Conservation (phyloP, 2,888 invertebrate species). For the Argyresthia goedartella region DNA sequence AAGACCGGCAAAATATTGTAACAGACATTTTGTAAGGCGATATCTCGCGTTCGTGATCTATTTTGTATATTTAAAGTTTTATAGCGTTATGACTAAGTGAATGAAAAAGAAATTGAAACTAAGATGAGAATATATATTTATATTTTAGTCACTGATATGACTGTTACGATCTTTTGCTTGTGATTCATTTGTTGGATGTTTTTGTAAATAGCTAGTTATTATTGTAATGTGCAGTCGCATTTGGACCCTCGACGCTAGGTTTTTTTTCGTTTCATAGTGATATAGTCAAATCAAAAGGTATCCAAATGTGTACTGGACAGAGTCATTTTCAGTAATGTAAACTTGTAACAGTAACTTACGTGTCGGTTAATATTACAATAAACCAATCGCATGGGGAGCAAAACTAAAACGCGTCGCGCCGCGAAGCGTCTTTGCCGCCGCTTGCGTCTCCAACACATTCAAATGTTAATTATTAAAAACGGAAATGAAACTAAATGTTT, state of each 20-base stretch:
- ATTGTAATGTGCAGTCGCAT: constrained; percentile 27
- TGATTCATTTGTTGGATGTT: constrained; percentile 15
- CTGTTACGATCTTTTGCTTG: constrained; percentile 27
- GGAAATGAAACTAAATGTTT: constrained; percentile 6
- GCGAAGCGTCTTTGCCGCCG: too few relatives aligned
- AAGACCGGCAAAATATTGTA: constrained; percentile 13
- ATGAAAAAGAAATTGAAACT: constrained; percentile 3
- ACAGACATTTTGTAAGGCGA: constrained; percentile 13
- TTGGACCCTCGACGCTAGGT: constrained; percentile 19
- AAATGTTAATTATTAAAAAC: constrained; percentile 18
- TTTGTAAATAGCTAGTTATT: constrained; percentile 23
- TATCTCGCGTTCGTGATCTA: constrained; percentile 7
- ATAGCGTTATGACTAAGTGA: constrained; percentile 1
- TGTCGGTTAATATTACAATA: constrained; percentile 36
- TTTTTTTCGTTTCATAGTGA: constrained; percentile 17
- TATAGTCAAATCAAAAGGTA: constrained; percentile 16
- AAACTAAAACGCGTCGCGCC: constrained; percentile 33
- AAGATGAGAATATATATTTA: constrained; percentile 11
- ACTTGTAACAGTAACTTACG: constrained; percentile 29
- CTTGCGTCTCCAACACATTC: too few relatives aligned
- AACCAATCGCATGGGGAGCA: constrained; percentile 49
- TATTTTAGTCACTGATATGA: constrained; percentile 12
- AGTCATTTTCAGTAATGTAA: constrained; percentile 31
- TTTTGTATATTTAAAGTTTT: constrained; percentile 15
- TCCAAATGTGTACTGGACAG: constrained; percentile 35